phyloP scores from a whole-genome alignment of 2,888 invertebrate genomes.

The Ptilodon capucinus region DNA sequence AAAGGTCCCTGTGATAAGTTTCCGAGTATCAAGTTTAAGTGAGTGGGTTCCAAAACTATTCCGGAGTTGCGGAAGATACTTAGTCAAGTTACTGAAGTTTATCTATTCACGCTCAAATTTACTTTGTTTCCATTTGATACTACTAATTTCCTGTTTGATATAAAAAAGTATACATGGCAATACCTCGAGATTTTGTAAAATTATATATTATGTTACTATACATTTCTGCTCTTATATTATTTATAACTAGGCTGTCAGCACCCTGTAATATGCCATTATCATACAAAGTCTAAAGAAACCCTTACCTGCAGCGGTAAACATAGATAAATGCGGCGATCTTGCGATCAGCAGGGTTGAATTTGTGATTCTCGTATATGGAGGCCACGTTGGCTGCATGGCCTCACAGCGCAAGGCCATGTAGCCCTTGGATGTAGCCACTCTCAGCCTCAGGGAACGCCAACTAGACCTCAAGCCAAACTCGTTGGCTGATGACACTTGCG shows the following conservation, averaged over 20 bases:
- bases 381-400: constrained; percentile 67
- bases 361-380: constrained; percentile 50
- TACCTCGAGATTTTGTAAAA: too few relatives aligned
- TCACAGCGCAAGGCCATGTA: constrained; percentile 60
- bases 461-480: constrained; percentile 63
- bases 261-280: neutral
- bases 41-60: constrained; percentile 1
- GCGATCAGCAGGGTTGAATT: constrained; percentile 61
- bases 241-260: too few relatives aligned
- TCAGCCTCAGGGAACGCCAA: constrained; percentile 61
- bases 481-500: constrained; percentile 58
- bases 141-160: neutral
- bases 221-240: too few relatives aligned
- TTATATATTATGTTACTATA: too few relatives aligned
- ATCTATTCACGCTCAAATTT: neutral
- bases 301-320: constrained; percentile 72
- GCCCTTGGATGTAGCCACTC: constrained; percentile 51
- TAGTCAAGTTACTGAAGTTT: neutral
- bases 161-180: too few relatives aligned
- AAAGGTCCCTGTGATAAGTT: constrained; percentile 4
- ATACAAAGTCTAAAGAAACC: neutral
- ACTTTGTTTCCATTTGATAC: neutral
- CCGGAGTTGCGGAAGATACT: neutral
- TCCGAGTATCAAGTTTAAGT: neutral
- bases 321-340: constrained; percentile 69